Conservation (phyloP, 2,113 vertebrate genomes). For the Cryptomyrus ogoouensis region DNA sequence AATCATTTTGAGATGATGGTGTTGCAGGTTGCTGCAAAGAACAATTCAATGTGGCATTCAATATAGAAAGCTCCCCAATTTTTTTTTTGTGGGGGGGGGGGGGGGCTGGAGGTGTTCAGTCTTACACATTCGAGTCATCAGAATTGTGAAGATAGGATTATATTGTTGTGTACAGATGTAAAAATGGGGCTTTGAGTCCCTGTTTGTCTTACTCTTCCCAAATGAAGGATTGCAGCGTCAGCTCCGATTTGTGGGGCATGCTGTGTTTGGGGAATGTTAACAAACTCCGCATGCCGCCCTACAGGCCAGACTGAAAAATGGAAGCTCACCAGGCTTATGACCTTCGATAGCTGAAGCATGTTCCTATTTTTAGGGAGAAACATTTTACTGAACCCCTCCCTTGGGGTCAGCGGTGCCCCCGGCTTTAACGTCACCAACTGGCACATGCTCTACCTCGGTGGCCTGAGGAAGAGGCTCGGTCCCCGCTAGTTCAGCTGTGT, state of each 20-base stretch:
- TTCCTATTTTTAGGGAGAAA: neutral
- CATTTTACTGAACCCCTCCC: neutral
- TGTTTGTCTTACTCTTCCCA: neutral
- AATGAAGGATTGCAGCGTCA: neutral
- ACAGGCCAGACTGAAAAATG: neutral
- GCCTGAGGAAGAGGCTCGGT: neutral
- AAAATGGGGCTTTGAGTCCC: neutral
- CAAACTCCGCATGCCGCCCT: neutral
- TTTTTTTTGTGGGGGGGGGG: neutral
- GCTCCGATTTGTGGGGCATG: neutral
- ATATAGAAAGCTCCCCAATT: neutral
- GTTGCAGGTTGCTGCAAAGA: neutral
- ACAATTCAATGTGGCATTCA: neutral
- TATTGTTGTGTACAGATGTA: neutral
- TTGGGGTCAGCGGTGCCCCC: neutral
- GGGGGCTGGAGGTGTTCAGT: neutral
- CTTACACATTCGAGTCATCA: neutral
- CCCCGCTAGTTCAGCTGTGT: neutral
- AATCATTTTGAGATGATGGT: neutral
- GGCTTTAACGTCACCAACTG: neutral
- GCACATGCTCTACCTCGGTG: neutral
- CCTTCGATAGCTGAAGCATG: neutral
- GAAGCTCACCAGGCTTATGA: neutral
- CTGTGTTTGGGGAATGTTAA: neutral
- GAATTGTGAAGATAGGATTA: neutral